A percentile compares a stretch with the other conserved stretches of the same genome.
These are phyloP conservation scores for Actinia equina DNA, from an alignment of 64 coral and sea anemone species.

Conservation along the genomic window DNA sequence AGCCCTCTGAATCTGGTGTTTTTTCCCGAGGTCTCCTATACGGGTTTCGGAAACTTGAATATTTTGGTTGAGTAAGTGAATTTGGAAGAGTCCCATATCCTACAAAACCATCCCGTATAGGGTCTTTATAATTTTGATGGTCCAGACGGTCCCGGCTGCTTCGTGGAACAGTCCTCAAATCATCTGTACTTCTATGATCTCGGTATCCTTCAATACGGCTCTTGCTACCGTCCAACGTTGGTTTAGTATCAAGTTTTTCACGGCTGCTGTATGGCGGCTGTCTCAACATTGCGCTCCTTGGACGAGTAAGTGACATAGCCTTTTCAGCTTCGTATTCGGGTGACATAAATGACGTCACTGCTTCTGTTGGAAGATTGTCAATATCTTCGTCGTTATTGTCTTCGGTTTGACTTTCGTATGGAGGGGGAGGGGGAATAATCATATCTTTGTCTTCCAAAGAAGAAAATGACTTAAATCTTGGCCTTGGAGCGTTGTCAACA, in stretches of 20 bases:
- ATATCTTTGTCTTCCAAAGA: constrained; percentile 16
- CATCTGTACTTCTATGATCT: constrained; percentile 25
- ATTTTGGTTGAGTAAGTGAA: constrained; percentile 34
- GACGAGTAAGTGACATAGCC: constrained; percentile 11
- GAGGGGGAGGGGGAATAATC: constrained; percentile 1
- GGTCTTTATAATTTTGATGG: background rate
- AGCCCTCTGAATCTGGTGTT: constrained; percentile 58
- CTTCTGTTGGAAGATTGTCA: constrained; percentile 44
- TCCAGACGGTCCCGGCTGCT: constrained; percentile 8
- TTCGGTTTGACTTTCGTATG: constrained; percentile 17
- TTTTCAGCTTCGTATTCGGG: constrained; percentile 44
- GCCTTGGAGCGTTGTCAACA: background rate
- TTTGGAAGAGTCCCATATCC: background rate
- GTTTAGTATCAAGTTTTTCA: background rate
- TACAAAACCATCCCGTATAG: constrained; percentile 8
- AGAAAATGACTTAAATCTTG: constrained; percentile 21
- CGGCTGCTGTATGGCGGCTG: background rate
- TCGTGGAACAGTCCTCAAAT: constrained; percentile 32
- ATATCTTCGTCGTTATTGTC: constrained; percentile 23
- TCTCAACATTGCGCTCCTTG: background rate
- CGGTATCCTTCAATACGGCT: background rate
- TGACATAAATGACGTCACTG: constrained; percentile 91
- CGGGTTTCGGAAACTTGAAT: constrained; percentile 46
- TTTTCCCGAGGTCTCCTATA: constrained; percentile 19
- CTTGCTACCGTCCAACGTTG: background rate